phyloP scores from a whole-genome alignment of 2,888 invertebrate genomes.

The Polyommatus icarus region DNA sequence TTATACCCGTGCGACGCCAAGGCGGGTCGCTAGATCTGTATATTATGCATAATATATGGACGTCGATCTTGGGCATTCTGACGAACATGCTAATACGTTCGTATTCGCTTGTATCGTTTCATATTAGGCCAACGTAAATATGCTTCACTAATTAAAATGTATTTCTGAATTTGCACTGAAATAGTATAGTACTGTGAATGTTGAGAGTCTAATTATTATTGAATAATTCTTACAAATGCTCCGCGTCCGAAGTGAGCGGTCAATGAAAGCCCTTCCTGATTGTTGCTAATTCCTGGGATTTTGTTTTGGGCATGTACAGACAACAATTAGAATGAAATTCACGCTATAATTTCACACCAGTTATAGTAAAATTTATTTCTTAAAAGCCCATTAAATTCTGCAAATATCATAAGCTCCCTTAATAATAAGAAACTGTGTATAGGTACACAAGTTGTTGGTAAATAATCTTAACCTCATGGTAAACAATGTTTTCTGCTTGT shows the following conservation, averaged over 20 bases:
- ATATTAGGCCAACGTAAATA: too few relatives aligned
- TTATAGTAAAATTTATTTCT: neutral
- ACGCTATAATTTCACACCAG: neutral
- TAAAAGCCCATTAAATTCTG: neutral
- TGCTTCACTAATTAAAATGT: neutral
- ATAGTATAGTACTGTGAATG: neutral
- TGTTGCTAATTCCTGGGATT: neutral
- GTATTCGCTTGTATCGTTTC: too few relatives aligned
- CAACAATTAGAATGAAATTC: neutral
- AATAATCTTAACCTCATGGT: too few relatives aligned
- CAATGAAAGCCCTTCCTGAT: neutral
- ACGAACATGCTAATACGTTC: too few relatives aligned
- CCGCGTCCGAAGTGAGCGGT: neutral
- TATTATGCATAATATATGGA: too few relatives aligned
- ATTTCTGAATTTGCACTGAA: neutral
- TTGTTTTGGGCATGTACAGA: constrained; percentile 1
- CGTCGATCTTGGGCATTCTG: too few relatives aligned
- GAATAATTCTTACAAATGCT: neutral
- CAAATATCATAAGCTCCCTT: neutral
- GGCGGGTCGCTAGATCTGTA: too few relatives aligned
- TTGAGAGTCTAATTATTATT: neutral
- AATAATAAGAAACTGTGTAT: neutral
- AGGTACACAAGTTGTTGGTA: too few relatives aligned
- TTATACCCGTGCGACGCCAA: too few relatives aligned
- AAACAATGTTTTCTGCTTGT: too few relatives aligned